Base-by-base conservation (phyloP, 2,113 vertebrate genomes). In the Calypte anna region DNA sequence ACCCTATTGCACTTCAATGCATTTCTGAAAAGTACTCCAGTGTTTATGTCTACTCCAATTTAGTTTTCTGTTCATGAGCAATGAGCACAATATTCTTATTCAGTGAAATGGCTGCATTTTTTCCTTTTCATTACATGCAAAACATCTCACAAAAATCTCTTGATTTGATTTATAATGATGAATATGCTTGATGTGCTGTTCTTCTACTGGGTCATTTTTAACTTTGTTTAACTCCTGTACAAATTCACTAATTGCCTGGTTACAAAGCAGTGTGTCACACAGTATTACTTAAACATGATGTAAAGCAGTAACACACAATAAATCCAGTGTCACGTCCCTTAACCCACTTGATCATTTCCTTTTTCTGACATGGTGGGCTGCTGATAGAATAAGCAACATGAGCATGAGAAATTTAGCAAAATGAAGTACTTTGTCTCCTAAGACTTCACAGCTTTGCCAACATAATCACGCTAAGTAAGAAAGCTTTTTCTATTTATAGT, bases 261-360 rank as follows among this genome's bases (percentile, higher is more conserved):
- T 82, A 68, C 66, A 94, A 66, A 88, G 70, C 7, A 89, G 23
- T 6, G 1, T 36, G 40, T 50, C 61, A 57, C 46, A 82, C 40
- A 46, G 2, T 59, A 68, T 64, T 75, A 68, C 44, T 88, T 77
- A 77, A 86, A 86, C 0, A 4, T 84, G 64, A 96, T 61, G 53
- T 54, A 96, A 96, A 84, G 53, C 68, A 64, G 61, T 78, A 86
- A 86, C 83, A 88, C 88, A 57, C 73, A 75, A 78, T 88, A 92
- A 92, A 92, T 90, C 31, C 23, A 53, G 84, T 30, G 57, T 57
- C 76, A 93, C 1, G 0, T 78, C 59, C 73, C 91, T 83, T 84
- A 78, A 78, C 48, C 21, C 69, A 50, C 61, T 64, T 59, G 38
- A 86, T 75, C 25, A 63, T 75, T 79, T 68, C 64, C 64, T 57